A percentile compares a stretch with the other conserved stretches of the same genome.
Conservation (phyloP, 2,888 invertebrate genomes). For the Erebia ligea region DNA sequence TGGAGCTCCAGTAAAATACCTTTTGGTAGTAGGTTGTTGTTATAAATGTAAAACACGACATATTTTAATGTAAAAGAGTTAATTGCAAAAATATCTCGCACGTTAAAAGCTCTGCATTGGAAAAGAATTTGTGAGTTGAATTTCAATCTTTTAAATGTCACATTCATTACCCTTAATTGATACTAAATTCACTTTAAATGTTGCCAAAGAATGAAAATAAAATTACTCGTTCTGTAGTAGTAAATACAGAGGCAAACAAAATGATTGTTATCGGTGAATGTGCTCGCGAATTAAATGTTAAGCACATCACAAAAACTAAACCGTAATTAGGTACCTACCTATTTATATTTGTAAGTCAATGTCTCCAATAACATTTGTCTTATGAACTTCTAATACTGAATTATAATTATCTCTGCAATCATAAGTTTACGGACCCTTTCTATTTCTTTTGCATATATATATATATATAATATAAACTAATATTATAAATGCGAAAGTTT, state of each 20-base stretch:
- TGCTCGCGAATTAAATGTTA: constrained; percentile 20
- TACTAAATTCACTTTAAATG: constrained; percentile 34
- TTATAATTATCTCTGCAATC: no score
- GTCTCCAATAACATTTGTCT: no score
- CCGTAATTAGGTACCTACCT: neutral
- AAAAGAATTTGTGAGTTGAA: constrained; percentile 25
- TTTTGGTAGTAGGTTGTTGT: neutral
- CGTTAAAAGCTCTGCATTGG: constrained; percentile 17
- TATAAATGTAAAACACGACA: neutral
- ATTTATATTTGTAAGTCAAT: no score
- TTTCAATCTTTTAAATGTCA: constrained; percentile 34
- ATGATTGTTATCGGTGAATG: constrained; percentile 28
- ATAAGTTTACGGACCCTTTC: no score
- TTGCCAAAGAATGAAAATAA: constrained; percentile 34
- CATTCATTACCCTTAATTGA: constrained; percentile 35
- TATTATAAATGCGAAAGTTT: no score
- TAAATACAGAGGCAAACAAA: constrained; percentile 23
- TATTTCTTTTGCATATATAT: no score
- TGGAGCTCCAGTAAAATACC: neutral
- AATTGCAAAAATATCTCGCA: constrained; percentile 20
- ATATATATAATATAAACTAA: no score
- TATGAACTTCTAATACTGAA: no score
- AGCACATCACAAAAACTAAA: neutral
- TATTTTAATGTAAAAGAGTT: constrained; percentile 19
- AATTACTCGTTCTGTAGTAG: constrained; percentile 23